Evolutionary conservation across 1,140 invertebrate genomes (phyloP), one percentile per base, ranked within the genome.

Genomic region (Scaptomyza hsui): DNA sequence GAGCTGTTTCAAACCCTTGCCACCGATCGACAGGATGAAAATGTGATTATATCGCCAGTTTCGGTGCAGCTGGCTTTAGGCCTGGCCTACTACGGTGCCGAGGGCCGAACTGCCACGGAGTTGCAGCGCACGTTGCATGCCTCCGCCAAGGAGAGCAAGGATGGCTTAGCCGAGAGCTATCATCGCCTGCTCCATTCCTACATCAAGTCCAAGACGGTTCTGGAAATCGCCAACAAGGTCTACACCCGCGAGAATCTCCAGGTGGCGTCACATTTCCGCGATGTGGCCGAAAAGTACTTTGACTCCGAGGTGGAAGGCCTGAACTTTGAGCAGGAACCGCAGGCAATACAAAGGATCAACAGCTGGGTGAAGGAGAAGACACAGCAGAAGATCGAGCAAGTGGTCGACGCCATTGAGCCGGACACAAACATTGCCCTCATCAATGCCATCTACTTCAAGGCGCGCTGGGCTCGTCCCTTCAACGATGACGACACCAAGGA

Each of bases 381-480:
- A 0, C 92, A 94, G 39, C 85, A 93, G 35, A 94, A 93, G 76
- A 96, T 96, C 39, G 92, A 93, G 49, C 90, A 94, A 69, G 90
- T 96, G 29, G 86, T 96, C 37, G 70, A 92, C 9, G 74, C 85
- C 19, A 64, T 94, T 0, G 80, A 75, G 41, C 53, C 64, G 7
- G 70, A 91, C 37, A 93, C 93, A 74, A 91, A 67, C 42, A 88
- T 94, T 77, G 93, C 94, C 63, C 92, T 94, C 48, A 93, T 93
- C 51, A 96, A 95, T 90, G 94, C 94, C n/a, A 92, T 95, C 37
- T 95, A 95, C 89, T 96, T 95, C 90, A 95, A 95, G 92, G 95
- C 94, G n/a, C 90, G 92, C 26, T 96, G 95, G 95, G 79, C 92
- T 39, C 76, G 90, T 26, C 92, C 93, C 68, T 96, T 96, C 76